These are phyloP conservation scores for Yoshiicerus persimilis DNA, from an alignment of 1,140 invertebrate genomes.

Conservation along the genomic window DNA sequence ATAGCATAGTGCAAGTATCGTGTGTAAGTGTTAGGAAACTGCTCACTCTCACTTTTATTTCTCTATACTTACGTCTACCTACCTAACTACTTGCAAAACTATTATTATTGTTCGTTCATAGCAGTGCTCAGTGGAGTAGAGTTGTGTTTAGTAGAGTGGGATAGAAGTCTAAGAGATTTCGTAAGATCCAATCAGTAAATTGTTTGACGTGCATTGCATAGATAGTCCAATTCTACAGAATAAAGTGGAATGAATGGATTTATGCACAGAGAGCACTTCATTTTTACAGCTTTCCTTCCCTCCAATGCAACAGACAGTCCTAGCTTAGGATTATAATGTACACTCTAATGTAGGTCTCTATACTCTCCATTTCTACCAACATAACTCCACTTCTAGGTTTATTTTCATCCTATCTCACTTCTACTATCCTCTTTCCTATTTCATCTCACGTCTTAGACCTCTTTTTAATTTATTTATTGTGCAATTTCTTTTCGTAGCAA, in stretches of 20 bases:
- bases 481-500: too few species aligned
- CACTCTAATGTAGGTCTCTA: neutral
- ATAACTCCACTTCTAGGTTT: neutral
- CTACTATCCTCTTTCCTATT: neutral
- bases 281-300: neutral
- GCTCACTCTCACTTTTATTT: too few species aligned
- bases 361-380: neutral
- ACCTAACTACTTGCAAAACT: too few species aligned
- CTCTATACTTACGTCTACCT: too few species aligned
- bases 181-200: neutral
- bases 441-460: neutral
- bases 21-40: too few species aligned
- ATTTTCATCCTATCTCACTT: neutral
- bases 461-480: neutral
- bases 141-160: too few species aligned
- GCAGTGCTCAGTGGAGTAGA: too few species aligned
- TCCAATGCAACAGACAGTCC: neutral
- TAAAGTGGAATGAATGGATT: neutral
- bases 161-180: neutral
- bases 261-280: neutral
- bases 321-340: neutral
- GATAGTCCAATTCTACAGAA: too few species aligned
- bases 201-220: too few species aligned
- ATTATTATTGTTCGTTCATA: too few species aligned
- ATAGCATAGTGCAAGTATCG: too few species aligned